These are phyloP conservation scores for Calypte anna DNA, from an alignment of 2,113 vertebrate genomes.

Conservation along the genomic window DNA sequence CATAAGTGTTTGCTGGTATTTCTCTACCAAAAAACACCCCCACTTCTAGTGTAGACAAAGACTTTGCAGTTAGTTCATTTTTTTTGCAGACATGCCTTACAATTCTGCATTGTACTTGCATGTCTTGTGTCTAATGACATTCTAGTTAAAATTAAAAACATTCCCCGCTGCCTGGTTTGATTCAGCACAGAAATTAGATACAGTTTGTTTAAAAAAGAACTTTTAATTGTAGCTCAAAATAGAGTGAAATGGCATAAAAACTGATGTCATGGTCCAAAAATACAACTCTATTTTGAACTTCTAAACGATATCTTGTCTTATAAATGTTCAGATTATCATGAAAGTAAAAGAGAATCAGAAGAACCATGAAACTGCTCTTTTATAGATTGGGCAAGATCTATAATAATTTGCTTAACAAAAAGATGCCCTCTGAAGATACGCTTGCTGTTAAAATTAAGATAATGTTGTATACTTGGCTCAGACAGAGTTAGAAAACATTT, in stretches of 20 bases:
- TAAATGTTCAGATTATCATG: constrained; percentile 49
- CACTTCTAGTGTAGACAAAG: not conserved
- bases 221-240: constrained; percentile 65
- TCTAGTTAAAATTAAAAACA: constrained; percentile 60
- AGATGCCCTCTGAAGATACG: constrained; percentile 31
- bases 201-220: constrained; percentile 49
- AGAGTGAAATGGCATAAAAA: constrained; percentile 67
- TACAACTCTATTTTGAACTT: constrained; percentile 54
- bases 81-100: not conserved
- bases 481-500: constrained; percentile 3
- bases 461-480: not conserved
- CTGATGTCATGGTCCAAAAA: constrained; percentile 63
- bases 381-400: constrained; percentile 24
- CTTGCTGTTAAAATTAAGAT: not conserved
- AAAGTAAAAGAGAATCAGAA: constrained; percentile 46
- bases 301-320: constrained; percentile 37
- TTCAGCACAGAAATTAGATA: constrained; percentile 64
- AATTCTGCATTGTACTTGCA: constrained; percentile 17
- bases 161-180: constrained; percentile 39
- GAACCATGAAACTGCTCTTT: constrained; percentile 42
- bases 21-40: not conserved
- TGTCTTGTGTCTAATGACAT: constrained; percentile 39
- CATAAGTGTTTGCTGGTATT: not conserved
- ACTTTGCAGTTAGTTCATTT: not conserved
- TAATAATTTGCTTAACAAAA: constrained; percentile 40